Evolutionary conservation across 2,113 vertebrate genomes (phyloP).

Genomic region (Xerus inauris): DNA sequence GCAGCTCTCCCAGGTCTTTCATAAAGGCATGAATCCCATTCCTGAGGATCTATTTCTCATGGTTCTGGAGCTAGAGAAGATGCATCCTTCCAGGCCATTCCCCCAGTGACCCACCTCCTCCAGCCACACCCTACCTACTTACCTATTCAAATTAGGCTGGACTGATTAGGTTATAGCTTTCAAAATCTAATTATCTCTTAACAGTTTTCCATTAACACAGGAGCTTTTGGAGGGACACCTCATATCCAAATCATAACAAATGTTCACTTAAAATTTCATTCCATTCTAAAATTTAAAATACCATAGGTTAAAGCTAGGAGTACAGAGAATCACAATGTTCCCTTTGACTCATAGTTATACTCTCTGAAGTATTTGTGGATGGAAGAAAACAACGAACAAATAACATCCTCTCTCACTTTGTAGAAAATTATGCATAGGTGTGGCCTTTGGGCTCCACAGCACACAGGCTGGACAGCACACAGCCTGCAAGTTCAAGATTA

Average conservation of each 20-base stretch:
- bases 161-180: no score
- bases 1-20: not conserved
- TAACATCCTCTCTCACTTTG: not conserved
- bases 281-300: not conserved
- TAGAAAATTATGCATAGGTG: not conserved
- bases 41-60: no score
- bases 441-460: not conserved
- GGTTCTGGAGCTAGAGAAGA: no score
- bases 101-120: no score
- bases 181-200: no score
- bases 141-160: no score
- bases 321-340: not conserved
- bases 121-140: no score
- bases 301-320: not conserved
- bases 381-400: not conserved
- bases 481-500: not conserved
- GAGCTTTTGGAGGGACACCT: not conserved
- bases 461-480: not conserved
- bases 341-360: not conserved
- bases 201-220: not conserved
- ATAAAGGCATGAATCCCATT: not conserved
- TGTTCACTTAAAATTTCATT: not conserved
- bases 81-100: no score
- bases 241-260: no score
- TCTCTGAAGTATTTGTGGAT: not conserved